phyloP scores from a whole-genome alignment of 2,797 vertebrate genomes.

The Mycteria americana region DNA sequence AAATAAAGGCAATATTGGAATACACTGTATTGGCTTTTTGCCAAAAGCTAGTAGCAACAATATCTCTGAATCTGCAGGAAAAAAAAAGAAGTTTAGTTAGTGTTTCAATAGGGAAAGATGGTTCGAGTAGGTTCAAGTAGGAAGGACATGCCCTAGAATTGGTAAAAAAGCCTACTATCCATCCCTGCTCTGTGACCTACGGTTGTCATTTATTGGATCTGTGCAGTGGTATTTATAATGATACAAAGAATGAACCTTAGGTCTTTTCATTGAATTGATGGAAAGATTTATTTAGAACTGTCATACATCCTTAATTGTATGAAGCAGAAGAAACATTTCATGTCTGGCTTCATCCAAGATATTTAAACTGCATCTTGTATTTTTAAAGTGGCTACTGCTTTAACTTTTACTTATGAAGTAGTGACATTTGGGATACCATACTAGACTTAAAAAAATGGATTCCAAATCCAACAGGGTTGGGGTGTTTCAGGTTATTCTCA shows the following conservation, averaged over 20 bases:
- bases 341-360: not conserved
- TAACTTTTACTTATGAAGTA: not conserved
- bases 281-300: not conserved
- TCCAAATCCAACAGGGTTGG: not conserved
- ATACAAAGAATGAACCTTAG: not conserved
- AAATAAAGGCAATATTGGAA: not conserved
- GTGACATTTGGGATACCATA: not conserved
- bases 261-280: not conserved
- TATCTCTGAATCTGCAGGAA: not conserved
- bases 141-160: not conserved
- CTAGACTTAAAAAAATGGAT: not conserved
- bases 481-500: not conserved
- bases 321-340: not conserved
- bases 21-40: not conserved
- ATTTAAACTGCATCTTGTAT: not conserved
- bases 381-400: not conserved
- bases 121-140: not conserved
- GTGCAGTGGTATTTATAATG: not conserved
- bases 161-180: not conserved
- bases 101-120: not conserved
- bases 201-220: not conserved
- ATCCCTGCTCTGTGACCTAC: not conserved
- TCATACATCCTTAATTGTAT: not conserved
- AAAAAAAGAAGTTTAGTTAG: not conserved
- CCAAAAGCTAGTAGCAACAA: not conserved